Evolutionary conservation across 1,140 invertebrate species (phyloP), one percentile per base, ranked within the genome.

Genomic region (Melitaea cinxia): DNA sequence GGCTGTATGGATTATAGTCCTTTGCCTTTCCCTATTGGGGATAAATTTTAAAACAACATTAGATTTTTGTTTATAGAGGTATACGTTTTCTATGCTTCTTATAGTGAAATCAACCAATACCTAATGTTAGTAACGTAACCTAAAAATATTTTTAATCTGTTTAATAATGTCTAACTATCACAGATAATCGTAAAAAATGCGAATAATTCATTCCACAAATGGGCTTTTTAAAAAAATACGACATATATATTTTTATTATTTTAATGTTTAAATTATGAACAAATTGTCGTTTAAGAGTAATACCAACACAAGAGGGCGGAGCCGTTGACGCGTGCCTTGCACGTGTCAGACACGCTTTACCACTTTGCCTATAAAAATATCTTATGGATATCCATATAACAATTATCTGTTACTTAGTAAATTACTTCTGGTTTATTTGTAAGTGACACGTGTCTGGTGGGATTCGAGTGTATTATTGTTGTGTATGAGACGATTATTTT

Each of bases 271-370:
- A 39, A 19, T 42, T 17, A 42, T 4, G 15, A 19, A 42, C 15
- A 42, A 42, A 42, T 42, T 15, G 14, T 42, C 15, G 4, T 7
- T 17, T 15, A 42, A 42, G 17, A 17, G 14, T 1, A 14, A 17
- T 17, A 42, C 17, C 37, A 42, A 7, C 1, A 19, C 37, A 37
- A 4, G 5, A 42, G 14, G 14, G 37, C 14, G 37, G 10, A 58
- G 30, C 12, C n/a, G 19, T 12, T 9, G 37, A 5, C 63, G 39
- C 59, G 63, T 42, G 50, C 10, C 64, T 6, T 21, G 19, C 63
- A 39, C 49, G 55, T 47, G 63, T 14, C 45, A 3, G 58, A 5
- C 47, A 52, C 47, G 45, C 15, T 26, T 21, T 15, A 1, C 19
- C 52, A 35, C 52, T 54, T 54, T n/a, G n/a, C n/a, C n/a, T n/a